Evolutionary conservation across 2,797 vertebrate genomes (phyloP).

Genomic region (Emydoidea blandingii): DNA sequence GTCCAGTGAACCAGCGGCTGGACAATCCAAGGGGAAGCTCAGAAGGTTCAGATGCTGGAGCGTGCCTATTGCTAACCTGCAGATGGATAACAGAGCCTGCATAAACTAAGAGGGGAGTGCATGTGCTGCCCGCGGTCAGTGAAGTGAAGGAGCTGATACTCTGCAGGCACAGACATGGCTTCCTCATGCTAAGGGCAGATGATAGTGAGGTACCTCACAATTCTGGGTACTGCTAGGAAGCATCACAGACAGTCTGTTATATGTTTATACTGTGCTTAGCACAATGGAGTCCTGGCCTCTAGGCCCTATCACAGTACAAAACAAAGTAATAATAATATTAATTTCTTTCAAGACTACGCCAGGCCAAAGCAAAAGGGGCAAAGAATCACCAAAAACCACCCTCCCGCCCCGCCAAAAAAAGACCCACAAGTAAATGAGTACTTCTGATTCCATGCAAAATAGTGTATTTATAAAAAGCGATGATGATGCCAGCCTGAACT

Average conservation of each 20-base stretch:
- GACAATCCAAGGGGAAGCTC: not conserved
- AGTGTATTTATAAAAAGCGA: not conserved
- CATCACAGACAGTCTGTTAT: not conserved
- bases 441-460: fast-evolving
- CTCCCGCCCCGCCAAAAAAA: not conserved
- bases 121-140: too few relatives aligned
- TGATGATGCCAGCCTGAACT: not conserved
- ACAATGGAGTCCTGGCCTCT: not conserved
- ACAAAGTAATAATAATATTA: not conserved
- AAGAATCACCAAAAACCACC: not conserved
- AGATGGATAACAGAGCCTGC: not conserved
- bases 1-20: not conserved
- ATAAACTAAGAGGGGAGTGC: not conserved
- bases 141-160: not conserved
- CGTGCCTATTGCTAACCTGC: not conserved
- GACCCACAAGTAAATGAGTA: not conserved
- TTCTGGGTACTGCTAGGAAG: not conserved
- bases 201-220: not conserved
- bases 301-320: not conserved
- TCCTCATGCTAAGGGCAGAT: not conserved
- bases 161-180: too few relatives aligned
- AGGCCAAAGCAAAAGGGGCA: not conserved
- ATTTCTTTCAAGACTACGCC: not conserved
- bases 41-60: not conserved
- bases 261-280: fast-evolving